phyloP scores from a whole-genome alignment of 2,797 vertebrate genomes.

The Octomys mimax region DNA sequence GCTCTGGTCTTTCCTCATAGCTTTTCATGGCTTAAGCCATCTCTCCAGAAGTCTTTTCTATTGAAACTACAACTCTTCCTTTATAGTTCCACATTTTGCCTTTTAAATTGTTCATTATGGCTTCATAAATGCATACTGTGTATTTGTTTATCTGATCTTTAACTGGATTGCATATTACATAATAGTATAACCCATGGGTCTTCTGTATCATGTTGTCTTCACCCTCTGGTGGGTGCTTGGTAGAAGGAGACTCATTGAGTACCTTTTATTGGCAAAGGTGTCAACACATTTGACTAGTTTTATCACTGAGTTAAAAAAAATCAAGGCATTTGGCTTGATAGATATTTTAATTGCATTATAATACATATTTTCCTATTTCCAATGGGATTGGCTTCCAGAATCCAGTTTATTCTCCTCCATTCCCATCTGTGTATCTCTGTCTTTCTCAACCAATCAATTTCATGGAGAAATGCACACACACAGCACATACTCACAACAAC shows the following conservation, averaged over 20 bases:
- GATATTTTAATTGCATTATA: background rate
- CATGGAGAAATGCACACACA: background rate
- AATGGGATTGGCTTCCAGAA: background rate
- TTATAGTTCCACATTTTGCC: background rate
- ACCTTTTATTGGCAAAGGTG: background rate
- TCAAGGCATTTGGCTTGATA: background rate
- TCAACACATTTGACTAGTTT: background rate
- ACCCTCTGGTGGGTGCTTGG: background rate
- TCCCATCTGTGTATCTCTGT: background rate
- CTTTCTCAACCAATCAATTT: background rate
- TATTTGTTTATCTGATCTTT: background rate
- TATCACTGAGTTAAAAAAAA: background rate
- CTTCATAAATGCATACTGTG: background rate
- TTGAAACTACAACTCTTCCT: background rate
- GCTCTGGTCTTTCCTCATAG: background rate
- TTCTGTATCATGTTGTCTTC: background rate
- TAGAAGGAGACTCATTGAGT: background rate
- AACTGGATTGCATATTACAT: background rate
- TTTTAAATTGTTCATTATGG: background rate
- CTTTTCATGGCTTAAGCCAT: background rate
- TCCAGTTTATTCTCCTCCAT: background rate
- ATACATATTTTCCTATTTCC: conserved; percentile 3
- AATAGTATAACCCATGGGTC: background rate
- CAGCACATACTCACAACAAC: background rate
- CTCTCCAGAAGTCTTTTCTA: background rate